A percentile compares a stretch with the other conserved stretches of the same genome.
Conservation (phyloP, 2,888 invertebrate genomes). For the Zaprionus lineosus region DNA sequence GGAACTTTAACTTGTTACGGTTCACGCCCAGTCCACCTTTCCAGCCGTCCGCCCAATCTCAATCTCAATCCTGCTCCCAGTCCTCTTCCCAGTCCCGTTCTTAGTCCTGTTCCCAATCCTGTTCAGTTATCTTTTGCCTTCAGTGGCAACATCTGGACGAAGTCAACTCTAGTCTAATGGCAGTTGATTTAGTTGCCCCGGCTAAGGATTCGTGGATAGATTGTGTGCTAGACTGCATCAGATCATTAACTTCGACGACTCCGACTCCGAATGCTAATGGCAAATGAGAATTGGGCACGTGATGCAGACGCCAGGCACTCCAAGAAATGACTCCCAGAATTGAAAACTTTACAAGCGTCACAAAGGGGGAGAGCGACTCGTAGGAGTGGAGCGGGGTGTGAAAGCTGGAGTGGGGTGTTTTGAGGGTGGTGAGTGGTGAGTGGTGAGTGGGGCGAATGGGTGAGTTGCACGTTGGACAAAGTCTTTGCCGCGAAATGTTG, state of each 20-base stretch:
- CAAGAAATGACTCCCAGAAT: constrained; percentile 49
- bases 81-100: no score
- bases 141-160: constrained; percentile 53
- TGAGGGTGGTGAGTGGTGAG: background rate
- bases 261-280: constrained; percentile 60
- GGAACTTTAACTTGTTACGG: constrained; percentile 17
- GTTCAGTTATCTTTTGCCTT: no score
- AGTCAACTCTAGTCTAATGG: constrained; percentile 58
- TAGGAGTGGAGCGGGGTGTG: background rate
- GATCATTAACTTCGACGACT: constrained; percentile 74
- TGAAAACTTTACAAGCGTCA: no score
- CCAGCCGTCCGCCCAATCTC: background rate
- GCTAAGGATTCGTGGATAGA: constrained; percentile 47
- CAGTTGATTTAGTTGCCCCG: constrained; percentile 65
- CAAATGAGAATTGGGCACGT: constrained; percentile 71
- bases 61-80: background rate
- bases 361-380: no score
- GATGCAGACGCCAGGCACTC: constrained; percentile 60
- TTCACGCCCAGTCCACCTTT: background rate
- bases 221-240: constrained; percentile 65
- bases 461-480: constrained; percentile 30
- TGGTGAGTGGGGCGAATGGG: background rate
- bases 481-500: constrained; percentile 19
- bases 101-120: background rate
- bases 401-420: background rate